phyloP scores from a whole-genome alignment of 1,140 invertebrate genomes.

The Eufriesea mexicana region DNA sequence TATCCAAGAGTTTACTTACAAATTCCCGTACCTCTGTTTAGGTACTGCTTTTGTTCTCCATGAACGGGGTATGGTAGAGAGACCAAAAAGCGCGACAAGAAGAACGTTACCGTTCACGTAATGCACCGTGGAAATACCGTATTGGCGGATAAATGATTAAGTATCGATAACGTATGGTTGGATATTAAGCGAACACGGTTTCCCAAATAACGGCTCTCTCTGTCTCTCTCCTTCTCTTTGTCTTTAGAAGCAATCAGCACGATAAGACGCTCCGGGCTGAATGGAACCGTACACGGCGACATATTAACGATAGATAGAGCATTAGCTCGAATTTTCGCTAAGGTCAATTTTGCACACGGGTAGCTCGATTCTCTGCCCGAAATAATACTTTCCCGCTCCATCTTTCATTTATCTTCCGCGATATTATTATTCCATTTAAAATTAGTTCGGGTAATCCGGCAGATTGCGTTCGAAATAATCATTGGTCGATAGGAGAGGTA shows the following conservation, averaged over 20 bases:
- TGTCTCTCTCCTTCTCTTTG: neutral
- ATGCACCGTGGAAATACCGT: neutral
- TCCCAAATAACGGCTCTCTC: neutral
- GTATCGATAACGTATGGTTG: neutral
- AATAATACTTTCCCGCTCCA: neutral
- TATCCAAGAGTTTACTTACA: too few relatives aligned
- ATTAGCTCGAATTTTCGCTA: constrained; percentile 17
- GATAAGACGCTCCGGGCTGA: neutral
- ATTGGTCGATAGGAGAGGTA: neutral
- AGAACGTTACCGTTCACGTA: too few relatives aligned
- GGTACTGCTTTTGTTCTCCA: neutral
- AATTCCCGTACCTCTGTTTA: neutral
- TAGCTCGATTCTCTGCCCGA: neutral
- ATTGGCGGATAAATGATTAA: neutral
- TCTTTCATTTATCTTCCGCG: neutral
- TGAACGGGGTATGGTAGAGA: accelerated
- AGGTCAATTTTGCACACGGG: constrained; percentile 25
- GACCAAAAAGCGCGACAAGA: neutral
- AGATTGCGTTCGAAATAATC: neutral
- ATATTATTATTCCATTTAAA: neutral
- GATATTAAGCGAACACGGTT: neutral
- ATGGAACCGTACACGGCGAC: neutral
- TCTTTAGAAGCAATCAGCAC: neutral
- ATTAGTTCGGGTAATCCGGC: neutral
- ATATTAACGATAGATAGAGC: constrained; percentile 19